These are phyloP conservation scores for Axinella damicornis DNA, from an alignment of 37 sponge, comb jelly and placozoan genomes.

Conservation along the genomic window DNA sequence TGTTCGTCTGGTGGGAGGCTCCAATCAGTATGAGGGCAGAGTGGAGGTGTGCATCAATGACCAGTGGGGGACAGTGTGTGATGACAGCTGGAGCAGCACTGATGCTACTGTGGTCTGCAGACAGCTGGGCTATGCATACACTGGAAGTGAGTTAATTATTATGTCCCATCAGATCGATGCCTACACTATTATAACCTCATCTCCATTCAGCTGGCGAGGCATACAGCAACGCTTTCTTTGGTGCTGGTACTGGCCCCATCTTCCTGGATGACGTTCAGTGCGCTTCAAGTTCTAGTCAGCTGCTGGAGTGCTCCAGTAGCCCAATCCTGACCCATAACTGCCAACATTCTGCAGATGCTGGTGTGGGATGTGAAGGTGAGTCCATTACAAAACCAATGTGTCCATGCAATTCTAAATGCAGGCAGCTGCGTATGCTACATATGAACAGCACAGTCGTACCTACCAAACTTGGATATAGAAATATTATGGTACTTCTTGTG, in stretches of 20 bases:
- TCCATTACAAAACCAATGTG: too few relatives aligned
- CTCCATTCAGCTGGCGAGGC: neutral
- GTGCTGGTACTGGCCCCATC: slow-evolving; percentile 13
- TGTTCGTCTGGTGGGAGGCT: slow-evolving; percentile 10
- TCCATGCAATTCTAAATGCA: too few relatives aligned
- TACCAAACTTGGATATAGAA: too few relatives aligned
- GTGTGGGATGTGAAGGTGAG: neutral
- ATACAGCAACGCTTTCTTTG: slow-evolving; percentile 13
- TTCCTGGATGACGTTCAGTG: slow-evolving; percentile 11
- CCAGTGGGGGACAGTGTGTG: slow-evolving; percentile 31
- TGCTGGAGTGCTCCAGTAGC: slow-evolving; percentile 13
- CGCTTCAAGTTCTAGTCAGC: neutral
- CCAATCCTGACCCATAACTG: neutral
- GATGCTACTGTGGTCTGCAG: slow-evolving; percentile 26
- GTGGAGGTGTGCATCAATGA: slow-evolving; percentile 33
- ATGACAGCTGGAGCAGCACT: slow-evolving; percentile 7
- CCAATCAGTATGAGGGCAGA: slow-evolving; percentile 29
- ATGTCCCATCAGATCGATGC: neutral
- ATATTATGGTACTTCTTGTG: too few relatives aligned
- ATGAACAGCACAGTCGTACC: too few relatives aligned
- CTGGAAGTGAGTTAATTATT: slow-evolving; percentile 1
- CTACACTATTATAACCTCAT: neutral
- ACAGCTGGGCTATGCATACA: slow-evolving; percentile 29
- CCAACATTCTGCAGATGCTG: neutral
- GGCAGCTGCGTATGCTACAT: too few relatives aligned